phyloP scores from a whole-genome alignment of 2,888 invertebrate species.

The Mantis religiosa region DNA sequence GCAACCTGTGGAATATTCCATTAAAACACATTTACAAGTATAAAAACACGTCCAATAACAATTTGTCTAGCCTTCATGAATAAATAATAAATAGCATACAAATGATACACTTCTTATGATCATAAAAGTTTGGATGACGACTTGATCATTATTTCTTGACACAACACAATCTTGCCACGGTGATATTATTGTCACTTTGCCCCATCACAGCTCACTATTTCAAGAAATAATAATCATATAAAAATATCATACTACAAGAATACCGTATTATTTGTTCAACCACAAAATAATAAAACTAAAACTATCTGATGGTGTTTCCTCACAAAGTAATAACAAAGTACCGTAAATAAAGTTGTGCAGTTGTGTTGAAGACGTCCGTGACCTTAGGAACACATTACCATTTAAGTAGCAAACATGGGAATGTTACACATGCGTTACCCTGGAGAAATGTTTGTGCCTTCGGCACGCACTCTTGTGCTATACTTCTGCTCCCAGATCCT shows the following conservation, averaged over 20 bases:
- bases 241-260: background rate
- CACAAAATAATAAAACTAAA: background rate
- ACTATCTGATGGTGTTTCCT: no score
- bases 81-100: constrained; percentile 20
- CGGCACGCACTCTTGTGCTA: constrained; percentile 22
- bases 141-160: background rate
- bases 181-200: background rate
- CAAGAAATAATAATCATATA: background rate
- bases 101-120: background rate
- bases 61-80: constrained; percentile 4
- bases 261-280: background rate
- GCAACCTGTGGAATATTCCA: constrained; percentile 30
- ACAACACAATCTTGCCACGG: background rate
- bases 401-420: constrained; percentile 6
- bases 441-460: constrained; percentile 8
- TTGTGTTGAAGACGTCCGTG: background rate
- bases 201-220: background rate
- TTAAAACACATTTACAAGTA: background rate
- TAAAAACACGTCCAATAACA: constrained; percentile 10
- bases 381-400: constrained; percentile 6
- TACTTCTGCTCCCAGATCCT: constrained; percentile 66
- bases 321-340: background rate
- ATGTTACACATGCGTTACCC: background rate
- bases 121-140: background rate
- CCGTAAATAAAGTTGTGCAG: background rate